Percentiles rank a stretch among this genome's conserved stretches.
These are phyloP conservation scores for Orthosia cruda DNA, from an alignment of 2,888 invertebrate genomes.

Conservation along the genomic window DNA sequence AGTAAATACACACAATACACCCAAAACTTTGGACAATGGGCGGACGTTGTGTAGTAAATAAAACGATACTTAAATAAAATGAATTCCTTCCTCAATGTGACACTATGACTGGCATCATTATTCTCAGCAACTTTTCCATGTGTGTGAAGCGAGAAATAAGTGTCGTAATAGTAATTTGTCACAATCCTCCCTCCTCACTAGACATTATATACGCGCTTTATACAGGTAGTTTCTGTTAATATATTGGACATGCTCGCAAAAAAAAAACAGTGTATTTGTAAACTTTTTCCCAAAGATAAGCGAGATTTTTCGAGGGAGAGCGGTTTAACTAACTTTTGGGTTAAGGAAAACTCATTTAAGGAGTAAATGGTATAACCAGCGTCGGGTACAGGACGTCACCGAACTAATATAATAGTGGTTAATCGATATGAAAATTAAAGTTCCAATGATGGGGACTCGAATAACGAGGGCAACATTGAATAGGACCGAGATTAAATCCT, in stretches of 20 bases:
- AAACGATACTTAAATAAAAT: conserved; percentile 51
- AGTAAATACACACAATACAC: conserved; percentile 29
- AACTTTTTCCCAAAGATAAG: conserved; percentile 8
- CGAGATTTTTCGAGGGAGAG: conserved; percentile 27
- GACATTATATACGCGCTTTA: no score
- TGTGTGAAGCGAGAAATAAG: no score
- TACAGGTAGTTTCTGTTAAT: no score
- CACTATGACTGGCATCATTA: conserved; percentile 65
- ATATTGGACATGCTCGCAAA: conserved; percentile 29
- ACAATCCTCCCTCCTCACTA: no score
- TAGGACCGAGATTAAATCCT: conserved; percentile 75
- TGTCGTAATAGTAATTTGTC: no score
- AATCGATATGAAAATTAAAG: no score
- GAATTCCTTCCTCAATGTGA: conserved; percentile 49
- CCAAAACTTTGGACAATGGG: conserved; percentile 24
- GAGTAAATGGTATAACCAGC: no score
- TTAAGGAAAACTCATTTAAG: conserved; percentile 38
- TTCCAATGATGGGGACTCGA: no score
- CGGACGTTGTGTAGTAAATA: conserved; percentile 42
- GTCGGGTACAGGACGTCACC: no score
- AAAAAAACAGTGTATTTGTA: conserved; percentile 9
- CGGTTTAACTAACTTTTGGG: conserved; percentile 23
- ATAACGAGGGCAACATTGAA: conserved; percentile 66
- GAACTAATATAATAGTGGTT: no score
- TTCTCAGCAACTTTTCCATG: no score